A percentile compares a stretch with the other conserved stretches of the same genome.
Evolutionary conservation across 2,797 vertebrate species (phyloP).

Genomic region (Anguilla marmorata): DNA sequence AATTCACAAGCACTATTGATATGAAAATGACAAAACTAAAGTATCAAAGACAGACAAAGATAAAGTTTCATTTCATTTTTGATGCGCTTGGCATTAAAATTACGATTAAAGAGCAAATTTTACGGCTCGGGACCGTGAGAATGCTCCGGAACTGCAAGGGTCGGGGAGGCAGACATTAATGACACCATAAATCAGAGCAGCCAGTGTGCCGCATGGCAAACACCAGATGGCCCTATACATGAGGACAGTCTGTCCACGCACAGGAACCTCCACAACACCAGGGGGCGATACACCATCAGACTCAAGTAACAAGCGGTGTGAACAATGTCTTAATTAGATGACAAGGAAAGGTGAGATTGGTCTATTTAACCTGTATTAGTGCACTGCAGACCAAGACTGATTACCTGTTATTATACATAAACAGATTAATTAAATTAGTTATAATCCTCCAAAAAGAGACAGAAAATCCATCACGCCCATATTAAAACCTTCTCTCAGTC

Average conservation of each 20-base stretch:
- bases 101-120: background rate
- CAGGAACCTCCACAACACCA: constrained; percentile 21
- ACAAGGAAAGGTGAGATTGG: background rate
- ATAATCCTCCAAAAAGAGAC: background rate
- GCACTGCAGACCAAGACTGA: background rate
- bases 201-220: constrained; percentile 40
- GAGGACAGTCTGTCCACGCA: constrained; percentile 53
- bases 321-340: background rate
- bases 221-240: constrained; percentile 22
- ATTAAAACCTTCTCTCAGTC: background rate
- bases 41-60: background rate
- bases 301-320: background rate
- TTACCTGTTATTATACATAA: background rate
- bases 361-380: background rate
- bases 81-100: too few species aligned
- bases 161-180: constrained; percentile 35
- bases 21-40: background rate
- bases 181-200: background rate
- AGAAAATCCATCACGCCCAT: background rate
- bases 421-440: background rate
- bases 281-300: background rate
- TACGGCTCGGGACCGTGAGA: background rate
- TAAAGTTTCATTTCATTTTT: background rate
- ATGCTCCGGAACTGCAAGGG: constrained; percentile 13
- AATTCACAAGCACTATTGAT: background rate